These are phyloP conservation scores for Percina caprodes DNA, from an alignment of 2,113 vertebrate species.

Conservation along the genomic window DNA sequence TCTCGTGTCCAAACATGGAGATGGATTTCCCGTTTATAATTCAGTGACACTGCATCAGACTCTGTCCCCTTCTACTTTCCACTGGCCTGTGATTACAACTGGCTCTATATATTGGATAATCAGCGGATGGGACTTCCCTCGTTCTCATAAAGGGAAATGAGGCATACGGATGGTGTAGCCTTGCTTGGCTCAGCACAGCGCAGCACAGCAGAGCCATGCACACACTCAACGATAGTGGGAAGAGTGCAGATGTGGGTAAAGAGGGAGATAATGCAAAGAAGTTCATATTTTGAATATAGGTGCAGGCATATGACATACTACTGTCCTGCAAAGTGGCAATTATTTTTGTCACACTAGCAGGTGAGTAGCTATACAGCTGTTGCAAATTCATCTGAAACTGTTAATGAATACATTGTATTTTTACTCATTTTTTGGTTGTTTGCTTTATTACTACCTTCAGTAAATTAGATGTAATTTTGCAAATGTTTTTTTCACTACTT, in stretches of 20 bases:
- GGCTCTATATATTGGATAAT: constrained; percentile 89
- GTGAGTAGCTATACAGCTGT: constrained; percentile 7
- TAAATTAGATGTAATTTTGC: neutral
- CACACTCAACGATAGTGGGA: constrained; percentile 77
- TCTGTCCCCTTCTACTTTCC: constrained; percentile 69
- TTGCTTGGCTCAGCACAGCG: constrained; percentile 60
- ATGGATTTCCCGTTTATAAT: constrained; percentile 80
- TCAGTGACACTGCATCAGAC: constrained; percentile 63
- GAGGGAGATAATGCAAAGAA: constrained; percentile 13
- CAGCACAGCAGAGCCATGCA: constrained; percentile 63
- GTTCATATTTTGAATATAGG: constrained; percentile 9
- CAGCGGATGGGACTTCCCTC: constrained; percentile 87
- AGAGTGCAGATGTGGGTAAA: constrained; percentile 75
- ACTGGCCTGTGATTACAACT: constrained; percentile 86
- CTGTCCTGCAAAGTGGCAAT: neutral
- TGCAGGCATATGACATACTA: neutral
- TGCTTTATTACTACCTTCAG: neutral
- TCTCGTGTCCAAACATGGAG: constrained; percentile 37
- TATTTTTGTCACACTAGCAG: constrained; percentile 15
- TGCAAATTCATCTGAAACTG: constrained; percentile 9
- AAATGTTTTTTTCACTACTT: constrained; percentile 8
- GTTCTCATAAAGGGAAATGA: constrained; percentile 87
- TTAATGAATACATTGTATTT: neutral
- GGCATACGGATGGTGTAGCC: constrained; percentile 85
- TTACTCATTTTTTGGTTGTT: neutral